Evolutionary conservation across 2,113 vertebrate species (phyloP).

Genomic region (Bos taurus): DNA sequence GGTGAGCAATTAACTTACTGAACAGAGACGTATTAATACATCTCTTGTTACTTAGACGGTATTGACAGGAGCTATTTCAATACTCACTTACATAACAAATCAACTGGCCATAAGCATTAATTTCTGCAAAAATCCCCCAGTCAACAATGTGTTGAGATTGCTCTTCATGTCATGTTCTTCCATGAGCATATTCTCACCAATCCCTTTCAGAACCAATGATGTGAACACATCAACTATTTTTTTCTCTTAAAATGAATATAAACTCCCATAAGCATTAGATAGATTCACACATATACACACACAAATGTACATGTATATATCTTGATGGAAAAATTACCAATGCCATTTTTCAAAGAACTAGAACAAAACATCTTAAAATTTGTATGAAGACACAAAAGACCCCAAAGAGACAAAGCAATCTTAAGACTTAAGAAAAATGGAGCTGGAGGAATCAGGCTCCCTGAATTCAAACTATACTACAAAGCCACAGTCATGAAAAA

Average conservation of each 20-base stretch:
- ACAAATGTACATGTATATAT: not conserved
- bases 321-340: not conserved
- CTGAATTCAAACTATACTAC: not conserved
- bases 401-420: not conserved
- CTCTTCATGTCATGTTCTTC: not conserved
- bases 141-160: not conserved
- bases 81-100: not conserved
- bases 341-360: not conserved
- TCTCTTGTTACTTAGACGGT: not conserved
- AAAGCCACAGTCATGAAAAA: accelerated
- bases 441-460: not conserved
- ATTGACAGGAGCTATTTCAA: not conserved
- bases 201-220: not conserved
- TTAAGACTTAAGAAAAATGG: not conserved
- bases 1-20: not conserved
- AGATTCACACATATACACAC: not conserved
- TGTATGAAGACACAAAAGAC: not conserved
- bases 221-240: not conserved
- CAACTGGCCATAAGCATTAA: not conserved
- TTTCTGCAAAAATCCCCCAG: not conserved
- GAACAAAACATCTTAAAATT: not conserved
- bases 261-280: not conserved
- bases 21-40: not conserved
- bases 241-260: not conserved
- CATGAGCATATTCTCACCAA: not conserved